Base-by-base conservation (phyloP, 2,797 vertebrate genomes). In the Takifugu rubripes region DNA sequence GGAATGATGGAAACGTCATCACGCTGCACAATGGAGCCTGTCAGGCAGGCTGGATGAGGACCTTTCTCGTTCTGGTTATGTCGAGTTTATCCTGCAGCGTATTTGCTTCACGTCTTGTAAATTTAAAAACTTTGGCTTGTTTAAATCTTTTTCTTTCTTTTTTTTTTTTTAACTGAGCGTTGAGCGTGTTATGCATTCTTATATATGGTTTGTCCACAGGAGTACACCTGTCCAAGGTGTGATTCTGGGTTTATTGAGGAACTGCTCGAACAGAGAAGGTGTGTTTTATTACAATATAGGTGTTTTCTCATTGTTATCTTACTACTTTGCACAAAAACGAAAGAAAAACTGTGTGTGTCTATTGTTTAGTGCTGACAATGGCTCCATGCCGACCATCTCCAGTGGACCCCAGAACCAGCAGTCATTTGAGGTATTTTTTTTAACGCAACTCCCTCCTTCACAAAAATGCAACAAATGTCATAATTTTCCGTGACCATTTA, bases 161-260 rank as follows among this genome's bases (percentile, higher is more conserved):
- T 1, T 40, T 10, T 40, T 14, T 40, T 14, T 40, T 1, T 9
- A 7, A 15, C 5, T 44, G 6, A 44, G 2, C 16, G 6, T 5
- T 44, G 43, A 1, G 7, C 6, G 6, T 44, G 43, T n/a, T 15
- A n/a, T n/a, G 5, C 43, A 54, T 64, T 17, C 16, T 56, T 8
- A 1, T 33, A 27, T 24, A 6, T 2, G 10, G 15, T 56, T 64
- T 59, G 24, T 71, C 73, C 56, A 0, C 72, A 99, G 96, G 96
- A 99, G 61, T 98, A 98, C 66, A 97, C 93, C 49, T 99, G 97
- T 86, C 97, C 96, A 2, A 91, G 93, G 80, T 99, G 97, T 68
- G 95, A 98, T 50, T 98, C 96, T 16, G 96, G 97, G 7, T 99
- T 99, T 76, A 98, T 99, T n/a, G 96, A 99, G 71, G 96, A 98